Conservation (phyloP, 1,140 invertebrate species). For the Xylocopa sonorina region DNA sequence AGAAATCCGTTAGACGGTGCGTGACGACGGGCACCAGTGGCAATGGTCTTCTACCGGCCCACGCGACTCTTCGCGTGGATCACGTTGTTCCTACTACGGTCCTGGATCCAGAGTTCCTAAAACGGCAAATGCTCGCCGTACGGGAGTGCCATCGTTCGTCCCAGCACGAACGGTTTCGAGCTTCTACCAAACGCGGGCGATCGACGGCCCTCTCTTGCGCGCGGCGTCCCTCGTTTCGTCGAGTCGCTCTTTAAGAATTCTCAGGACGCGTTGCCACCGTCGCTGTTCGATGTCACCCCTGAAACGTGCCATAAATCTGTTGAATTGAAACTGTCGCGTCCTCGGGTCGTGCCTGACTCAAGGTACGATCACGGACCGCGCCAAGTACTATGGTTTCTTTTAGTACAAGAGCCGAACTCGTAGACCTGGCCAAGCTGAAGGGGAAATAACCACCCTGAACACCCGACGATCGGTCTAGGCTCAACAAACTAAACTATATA, state of each 20-base stretch:
- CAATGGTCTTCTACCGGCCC: constrained; percentile 47
- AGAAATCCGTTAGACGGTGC: constrained; percentile 65
- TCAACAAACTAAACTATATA: constrained; percentile 75
- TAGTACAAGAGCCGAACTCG: constrained; percentile 74
- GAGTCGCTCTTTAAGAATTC: constrained; percentile 40
- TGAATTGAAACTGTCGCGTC: constrained; percentile 40
- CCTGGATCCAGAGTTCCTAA: constrained; percentile 50
- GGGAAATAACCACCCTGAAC: constrained; percentile 4
- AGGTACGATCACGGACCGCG: neutral
- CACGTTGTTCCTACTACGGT: constrained; percentile 65
- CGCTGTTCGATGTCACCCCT: constrained; percentile 59
- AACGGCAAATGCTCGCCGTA: constrained; percentile 30
- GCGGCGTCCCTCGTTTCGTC: constrained; percentile 4
- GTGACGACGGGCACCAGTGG: constrained; percentile 47
- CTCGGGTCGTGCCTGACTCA: neutral
- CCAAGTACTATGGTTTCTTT: constrained; percentile 71
- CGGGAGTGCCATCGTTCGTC: neutral
- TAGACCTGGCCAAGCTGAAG: constrained; percentile 10
- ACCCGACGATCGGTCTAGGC: constrained; percentile 57
- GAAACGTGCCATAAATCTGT: constrained; percentile 79
- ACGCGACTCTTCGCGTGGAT: constrained; percentile 9
- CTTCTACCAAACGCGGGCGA: neutral
- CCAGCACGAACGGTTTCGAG: no score
- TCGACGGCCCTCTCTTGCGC: neutral
- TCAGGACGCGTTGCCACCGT: constrained; percentile 58